Evolutionary conservation across 2,888 invertebrate species (phyloP).

Genomic region (Choreutis nemorana): DNA sequence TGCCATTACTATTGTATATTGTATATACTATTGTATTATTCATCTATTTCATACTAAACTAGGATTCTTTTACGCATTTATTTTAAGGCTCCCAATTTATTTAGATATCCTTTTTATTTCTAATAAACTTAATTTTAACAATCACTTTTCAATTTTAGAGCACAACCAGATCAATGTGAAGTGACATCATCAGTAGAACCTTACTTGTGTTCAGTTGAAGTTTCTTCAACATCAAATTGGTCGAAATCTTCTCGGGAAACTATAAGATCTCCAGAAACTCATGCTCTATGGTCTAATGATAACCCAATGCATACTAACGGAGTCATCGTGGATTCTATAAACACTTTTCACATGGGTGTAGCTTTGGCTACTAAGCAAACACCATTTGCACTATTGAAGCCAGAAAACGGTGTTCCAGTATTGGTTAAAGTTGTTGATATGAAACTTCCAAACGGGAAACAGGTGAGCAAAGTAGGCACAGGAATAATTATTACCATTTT

Average conservation of each 20-base stretch:
- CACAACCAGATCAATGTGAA: constrained; percentile 35
- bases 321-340: constrained; percentile 74
- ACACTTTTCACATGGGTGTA: constrained; percentile 74
- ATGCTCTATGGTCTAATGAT: constrained; percentile 20
- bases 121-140: no score
- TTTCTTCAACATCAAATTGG: constrained; percentile 19
- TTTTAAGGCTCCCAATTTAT: no score
- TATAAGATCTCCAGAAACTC: constrained; percentile 17
- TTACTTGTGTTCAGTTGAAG: constrained; percentile 24
- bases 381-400: constrained; percentile 75
- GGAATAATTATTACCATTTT: no score
- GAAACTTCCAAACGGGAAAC: constrained; percentile 49
- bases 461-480: no score
- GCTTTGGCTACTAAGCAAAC: constrained; percentile 71
- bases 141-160: constrained; percentile 18
- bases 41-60: no score
- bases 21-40: no score
- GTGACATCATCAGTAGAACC: constrained; percentile 47
- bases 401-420: constrained; percentile 71
- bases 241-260: constrained; percentile 21
- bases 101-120: no score
- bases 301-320: constrained; percentile 40
- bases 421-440: constrained; percentile 73
- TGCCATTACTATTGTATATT: no score
- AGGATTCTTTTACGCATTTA: no score